phyloP scores from a whole-genome alignment of 2,113 vertebrate species.

The Oenanthe oenanthe region DNA sequence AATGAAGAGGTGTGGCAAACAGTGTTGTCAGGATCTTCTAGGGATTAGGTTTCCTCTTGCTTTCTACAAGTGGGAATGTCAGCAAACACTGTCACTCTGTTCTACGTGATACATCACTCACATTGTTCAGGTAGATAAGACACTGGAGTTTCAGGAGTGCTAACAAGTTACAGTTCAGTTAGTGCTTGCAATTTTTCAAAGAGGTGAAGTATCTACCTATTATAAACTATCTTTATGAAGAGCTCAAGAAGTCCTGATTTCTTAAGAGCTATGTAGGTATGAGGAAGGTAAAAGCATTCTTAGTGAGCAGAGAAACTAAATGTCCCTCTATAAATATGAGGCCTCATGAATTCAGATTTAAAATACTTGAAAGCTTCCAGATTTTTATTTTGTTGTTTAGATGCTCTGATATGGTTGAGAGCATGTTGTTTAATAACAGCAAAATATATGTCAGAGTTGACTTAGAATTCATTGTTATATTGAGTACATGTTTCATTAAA shows the following conservation, averaged over 20 bases:
- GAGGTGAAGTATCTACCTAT: neutral
- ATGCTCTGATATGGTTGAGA: neutral
- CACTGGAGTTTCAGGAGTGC: neutral
- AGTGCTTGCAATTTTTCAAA: neutral
- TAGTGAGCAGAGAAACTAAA: neutral
- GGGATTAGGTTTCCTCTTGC: conserved; percentile 40
- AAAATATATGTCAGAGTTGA: neutral
- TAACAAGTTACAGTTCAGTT: neutral
- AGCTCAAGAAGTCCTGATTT: neutral
- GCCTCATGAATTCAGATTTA: neutral
- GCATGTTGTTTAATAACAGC: neutral
- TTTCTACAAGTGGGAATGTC: conserved; percentile 18
- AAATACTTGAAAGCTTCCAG: neutral
- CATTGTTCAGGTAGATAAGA: neutral
- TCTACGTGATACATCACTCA: neutral
- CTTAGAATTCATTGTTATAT: neutral
- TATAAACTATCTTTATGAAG: neutral
- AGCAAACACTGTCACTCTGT: conserved; percentile 33
- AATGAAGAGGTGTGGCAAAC: neutral
- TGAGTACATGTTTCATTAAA: neutral
- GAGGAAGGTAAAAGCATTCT: neutral
- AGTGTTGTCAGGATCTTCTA: neutral
- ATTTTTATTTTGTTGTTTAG: neutral
- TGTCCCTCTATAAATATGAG: neutral
- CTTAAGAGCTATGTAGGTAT: neutral